Conservation (phyloP, 37 sponge, comb jelly and placozoan genomes). For the Spongilla lacustris region DNA sequence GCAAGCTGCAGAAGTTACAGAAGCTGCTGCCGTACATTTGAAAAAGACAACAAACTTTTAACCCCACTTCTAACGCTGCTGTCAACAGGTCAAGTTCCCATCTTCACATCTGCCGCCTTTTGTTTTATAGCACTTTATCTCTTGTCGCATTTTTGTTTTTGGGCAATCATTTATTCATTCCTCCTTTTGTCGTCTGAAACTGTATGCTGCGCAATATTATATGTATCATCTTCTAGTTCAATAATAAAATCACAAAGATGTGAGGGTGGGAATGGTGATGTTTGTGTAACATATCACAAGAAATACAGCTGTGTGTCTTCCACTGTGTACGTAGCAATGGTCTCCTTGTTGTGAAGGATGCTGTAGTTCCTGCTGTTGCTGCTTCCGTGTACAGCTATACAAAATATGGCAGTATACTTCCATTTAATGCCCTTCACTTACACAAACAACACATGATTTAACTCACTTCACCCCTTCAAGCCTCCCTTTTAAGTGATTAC, state of each 20-base stretch:
- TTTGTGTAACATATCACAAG: neutral
- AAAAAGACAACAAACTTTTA: neutral
- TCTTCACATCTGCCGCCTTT: neutral
- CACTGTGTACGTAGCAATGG: neutral
- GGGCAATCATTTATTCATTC: neutral
- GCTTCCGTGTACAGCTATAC: neutral
- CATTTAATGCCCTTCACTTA: too few relatives aligned
- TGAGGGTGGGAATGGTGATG: neutral
- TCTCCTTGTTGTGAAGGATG: neutral
- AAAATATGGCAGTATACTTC: too few relatives aligned
- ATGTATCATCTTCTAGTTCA: too few relatives aligned
- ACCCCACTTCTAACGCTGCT: neutral
- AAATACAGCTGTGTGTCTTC: neutral
- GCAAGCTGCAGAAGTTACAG: conserved; percentile 63
- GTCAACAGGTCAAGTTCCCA: neutral
- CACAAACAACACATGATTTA: too few relatives aligned
- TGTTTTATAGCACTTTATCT: too few relatives aligned
- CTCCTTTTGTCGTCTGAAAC: too few relatives aligned
- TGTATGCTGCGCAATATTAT: too few relatives aligned
- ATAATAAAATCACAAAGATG: too few relatives aligned
- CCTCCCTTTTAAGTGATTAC: too few relatives aligned
- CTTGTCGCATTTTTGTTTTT: too few relatives aligned
- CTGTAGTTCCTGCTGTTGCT: neutral
- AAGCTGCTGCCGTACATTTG: neutral
- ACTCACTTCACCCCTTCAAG: too few relatives aligned